These are phyloP conservation scores for Erebia ligea DNA, from an alignment of 2,888 invertebrate species.

Conservation along the genomic window DNA sequence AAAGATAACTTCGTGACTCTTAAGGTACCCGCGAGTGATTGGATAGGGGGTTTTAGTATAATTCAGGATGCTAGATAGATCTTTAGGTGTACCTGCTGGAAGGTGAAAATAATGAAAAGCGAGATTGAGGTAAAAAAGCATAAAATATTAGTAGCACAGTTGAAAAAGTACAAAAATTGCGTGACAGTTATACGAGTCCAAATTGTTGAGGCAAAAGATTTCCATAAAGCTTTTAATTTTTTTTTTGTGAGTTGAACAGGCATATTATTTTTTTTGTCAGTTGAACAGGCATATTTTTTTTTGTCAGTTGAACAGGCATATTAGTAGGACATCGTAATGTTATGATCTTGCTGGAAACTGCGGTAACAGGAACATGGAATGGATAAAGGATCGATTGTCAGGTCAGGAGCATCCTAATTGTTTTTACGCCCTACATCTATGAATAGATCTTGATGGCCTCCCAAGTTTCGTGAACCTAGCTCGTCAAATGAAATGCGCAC, in stretches of 20 bases:
- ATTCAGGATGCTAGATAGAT: constrained; percentile 58
- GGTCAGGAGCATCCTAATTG: not conserved
- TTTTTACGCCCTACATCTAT: not conserved
- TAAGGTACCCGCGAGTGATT: constrained; percentile 72
- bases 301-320: not conserved
- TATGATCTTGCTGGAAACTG: constrained; percentile 9
- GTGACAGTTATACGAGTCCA: not conserved
- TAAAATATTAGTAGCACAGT: constrained; percentile 54
- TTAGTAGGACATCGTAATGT: constrained; percentile 19
- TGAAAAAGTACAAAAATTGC: constrained; percentile 20
- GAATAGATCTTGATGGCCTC: not conserved
- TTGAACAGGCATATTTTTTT: constrained; percentile 9
- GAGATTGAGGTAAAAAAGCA: constrained; percentile 62
- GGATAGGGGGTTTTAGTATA: constrained; percentile 72
- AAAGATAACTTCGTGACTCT: constrained; percentile 47
- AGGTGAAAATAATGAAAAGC: constrained; percentile 75
- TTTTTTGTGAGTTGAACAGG: constrained; percentile 8
- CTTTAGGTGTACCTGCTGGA: constrained; percentile 73
- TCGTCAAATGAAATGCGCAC: constrained; percentile 78
- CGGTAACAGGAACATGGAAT: not conserved
- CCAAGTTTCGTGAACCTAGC: not conserved
- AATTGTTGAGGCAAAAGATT: constrained; percentile 15
- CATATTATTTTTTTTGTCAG: too few relatives aligned
- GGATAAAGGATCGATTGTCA: not conserved
- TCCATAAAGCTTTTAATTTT: constrained; percentile 27